phyloP scores from a whole-genome alignment of 1,140 invertebrate species.

The Bactericera cockerelli region DNA sequence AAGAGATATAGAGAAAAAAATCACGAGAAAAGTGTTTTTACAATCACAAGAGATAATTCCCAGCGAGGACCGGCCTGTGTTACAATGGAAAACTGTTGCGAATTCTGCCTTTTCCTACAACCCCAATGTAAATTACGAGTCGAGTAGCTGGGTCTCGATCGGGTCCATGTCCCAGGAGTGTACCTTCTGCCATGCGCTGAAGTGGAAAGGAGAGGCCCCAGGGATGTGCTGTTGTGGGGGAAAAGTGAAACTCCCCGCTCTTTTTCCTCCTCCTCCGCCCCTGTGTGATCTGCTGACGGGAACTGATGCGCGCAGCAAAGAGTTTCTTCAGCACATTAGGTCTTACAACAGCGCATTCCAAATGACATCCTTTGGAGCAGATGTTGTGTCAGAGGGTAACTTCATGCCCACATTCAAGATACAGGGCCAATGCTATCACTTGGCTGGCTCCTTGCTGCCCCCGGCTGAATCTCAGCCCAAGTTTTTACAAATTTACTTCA shows the following conservation, averaged over 20 bases:
- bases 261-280: constrained; percentile 17
- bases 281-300: constrained; percentile 13
- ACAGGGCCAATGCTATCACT: constrained; percentile 31
- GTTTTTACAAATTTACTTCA: constrained; percentile 14
- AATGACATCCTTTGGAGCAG: constrained; percentile 30
- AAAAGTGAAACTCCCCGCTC: constrained; percentile 18
- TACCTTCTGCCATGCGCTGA: constrained; percentile 24
- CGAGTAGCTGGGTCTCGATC: background rate
- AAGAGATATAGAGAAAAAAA: no score
- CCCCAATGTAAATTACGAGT: background rate
- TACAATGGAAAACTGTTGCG: background rate
- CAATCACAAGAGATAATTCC: no score
- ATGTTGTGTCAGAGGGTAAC: constrained; percentile 21
- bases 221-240: constrained; percentile 24
- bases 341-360: constrained; percentile 28
- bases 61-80: background rate
- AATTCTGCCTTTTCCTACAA: background rate
- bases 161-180: constrained; percentile 23
- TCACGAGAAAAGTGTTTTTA: no score
- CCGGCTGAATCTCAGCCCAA: background rate
- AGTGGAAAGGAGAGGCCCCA: constrained; percentile 25
- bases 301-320: background rate
- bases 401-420: constrained; percentile 29
- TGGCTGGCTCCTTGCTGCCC: constrained; percentile 27
- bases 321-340: constrained; percentile 10